These are phyloP conservation scores for Pachypeltis micranthus DNA, from an alignment of 1,140 invertebrate species.

Conservation along the genomic window DNA sequence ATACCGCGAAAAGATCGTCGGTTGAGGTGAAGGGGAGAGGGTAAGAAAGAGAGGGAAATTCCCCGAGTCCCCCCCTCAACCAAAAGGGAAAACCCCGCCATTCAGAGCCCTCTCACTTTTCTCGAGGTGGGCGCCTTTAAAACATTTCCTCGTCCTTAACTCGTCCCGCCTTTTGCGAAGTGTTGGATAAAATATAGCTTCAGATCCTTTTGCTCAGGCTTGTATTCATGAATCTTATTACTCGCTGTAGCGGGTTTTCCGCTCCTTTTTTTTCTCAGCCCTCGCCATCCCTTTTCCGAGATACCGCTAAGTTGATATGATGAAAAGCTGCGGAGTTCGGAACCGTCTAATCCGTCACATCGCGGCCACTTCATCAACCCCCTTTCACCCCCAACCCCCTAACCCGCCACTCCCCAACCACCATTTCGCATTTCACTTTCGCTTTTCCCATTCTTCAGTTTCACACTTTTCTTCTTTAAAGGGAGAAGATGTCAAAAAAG, in stretches of 20 bases:
- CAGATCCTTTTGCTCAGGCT: constrained; percentile 11
- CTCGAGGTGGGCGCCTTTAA: not conserved
- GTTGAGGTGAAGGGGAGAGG: too few relatives aligned
- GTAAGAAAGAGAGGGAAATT: too few relatives aligned
- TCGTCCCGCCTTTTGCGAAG: constrained; percentile 15
- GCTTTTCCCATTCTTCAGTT: too few relatives aligned
- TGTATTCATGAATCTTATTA: constrained; percentile 29
- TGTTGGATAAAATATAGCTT: constrained; percentile 27
- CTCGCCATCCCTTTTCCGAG: not conserved
- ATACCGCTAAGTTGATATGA: constrained; percentile 23
- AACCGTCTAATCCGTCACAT: constrained; percentile 23
- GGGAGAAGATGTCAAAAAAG: too few relatives aligned
- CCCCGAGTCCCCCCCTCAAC: not conserved
- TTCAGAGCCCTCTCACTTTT: not conserved
- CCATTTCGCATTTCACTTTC: too few relatives aligned
- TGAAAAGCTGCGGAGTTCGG: constrained; percentile 21
- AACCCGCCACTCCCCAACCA: too few relatives aligned
- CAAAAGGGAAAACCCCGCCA: not conserved
- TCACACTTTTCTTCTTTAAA: too few relatives aligned
- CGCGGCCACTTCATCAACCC: constrained; percentile 16
- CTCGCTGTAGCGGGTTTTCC: not conserved
- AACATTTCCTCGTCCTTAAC: not conserved
- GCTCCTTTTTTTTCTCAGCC: too few relatives aligned
- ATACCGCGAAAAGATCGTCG: constrained; percentile 21
- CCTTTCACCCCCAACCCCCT: not conserved